Evolutionary conservation across 2,888 invertebrate species (phyloP).

Genomic region (Ormyrus pomaceus): DNA sequence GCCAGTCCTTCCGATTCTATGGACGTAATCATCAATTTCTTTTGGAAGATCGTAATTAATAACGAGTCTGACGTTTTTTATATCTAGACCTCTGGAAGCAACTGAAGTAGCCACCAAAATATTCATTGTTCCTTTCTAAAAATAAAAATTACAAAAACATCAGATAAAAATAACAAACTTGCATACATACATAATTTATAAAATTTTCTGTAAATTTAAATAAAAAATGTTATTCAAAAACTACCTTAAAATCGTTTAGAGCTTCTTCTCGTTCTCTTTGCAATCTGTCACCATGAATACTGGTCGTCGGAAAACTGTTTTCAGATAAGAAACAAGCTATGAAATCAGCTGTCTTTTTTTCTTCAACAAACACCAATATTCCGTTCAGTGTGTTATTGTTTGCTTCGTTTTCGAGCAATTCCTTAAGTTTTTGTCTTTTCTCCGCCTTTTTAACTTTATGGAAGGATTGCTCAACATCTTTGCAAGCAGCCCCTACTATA

Average conservation of each 20-base stretch:
- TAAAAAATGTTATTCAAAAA: not conserved
- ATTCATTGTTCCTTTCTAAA: slow-evolving; percentile 80
- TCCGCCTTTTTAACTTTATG: slow-evolving; percentile 83
- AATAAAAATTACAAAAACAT: not conserved
- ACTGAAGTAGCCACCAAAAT: slow-evolving; percentile 97
- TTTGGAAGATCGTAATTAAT: slow-evolving; percentile 95
- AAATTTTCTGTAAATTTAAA: not conserved
- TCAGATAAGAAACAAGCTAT: slow-evolving; percentile 89
- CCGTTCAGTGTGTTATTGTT: slow-evolving; percentile 76
- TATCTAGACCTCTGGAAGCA: slow-evolving; percentile 94
- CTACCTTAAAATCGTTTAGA: slow-evolving; percentile 84
- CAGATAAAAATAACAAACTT: too few relatives aligned
- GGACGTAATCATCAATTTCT: slow-evolving; percentile 95
- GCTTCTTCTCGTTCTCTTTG: slow-evolving; percentile 86
- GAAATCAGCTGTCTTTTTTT: slow-evolving; percentile 93
- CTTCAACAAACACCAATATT: slow-evolving; percentile 91
- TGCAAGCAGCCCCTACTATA: slow-evolving; percentile 93
- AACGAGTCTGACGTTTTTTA: slow-evolving; percentile 90
- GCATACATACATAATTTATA: too few relatives aligned
- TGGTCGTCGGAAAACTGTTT: slow-evolving; percentile 83
- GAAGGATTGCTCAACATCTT: slow-evolving; percentile 91
- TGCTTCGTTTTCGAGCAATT: slow-evolving; percentile 80
- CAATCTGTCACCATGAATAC: slow-evolving; percentile 85
- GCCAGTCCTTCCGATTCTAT: slow-evolving; percentile 96
- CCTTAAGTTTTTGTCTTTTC: slow-evolving; percentile 85